Evolutionary conservation across 2,888 invertebrate species (phyloP), one percentile per base, ranked within the genome.

Genomic region (Poecilus cupreus): DNA sequence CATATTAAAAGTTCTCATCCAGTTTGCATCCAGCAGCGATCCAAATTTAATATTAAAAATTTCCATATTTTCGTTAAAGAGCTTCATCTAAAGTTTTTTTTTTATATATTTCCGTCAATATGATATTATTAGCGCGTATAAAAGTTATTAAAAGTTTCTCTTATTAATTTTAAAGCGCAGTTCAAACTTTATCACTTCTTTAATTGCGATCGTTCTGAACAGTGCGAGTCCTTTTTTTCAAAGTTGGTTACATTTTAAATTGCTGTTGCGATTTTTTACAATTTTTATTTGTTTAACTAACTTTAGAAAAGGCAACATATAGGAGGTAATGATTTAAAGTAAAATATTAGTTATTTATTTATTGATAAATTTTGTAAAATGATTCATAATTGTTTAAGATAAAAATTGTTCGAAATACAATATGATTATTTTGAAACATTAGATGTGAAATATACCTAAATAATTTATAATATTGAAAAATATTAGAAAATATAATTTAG

Each of bases 31-130:
- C 3, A 43, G 11, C n/a, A 24, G 54, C 20, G 3, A 11, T 11
- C 22, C 22, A 54, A 22, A 54, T 54, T 54, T 54, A 54, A 54
- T 54, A 54, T 54, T 54, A 54, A 54, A 54, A 54, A 22, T 54
- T 54, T 4, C n/a, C 43, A 43, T 43, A 54, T 18, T 18, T 10
- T 54, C 18, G 54, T 54, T 8, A 10, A 8, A 10, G 5, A 54
- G 5, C 18, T 54, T 8, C 20, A 11, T 10, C 10, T 20, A 8
- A 54, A 54, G 20, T 54, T 54, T 18, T 18, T 18, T 54, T 54
- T 54, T 8, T 54, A 54, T 20, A 54, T 3, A 49, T 43, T 43
- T 43, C 43, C 11, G 18, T 49, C 49, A 16, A 43, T 43, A 43
- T n/a, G 43, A 43, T 43, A 10, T 3, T 13, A 43, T 43, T 43